Percentiles rank a stretch among this genome's conserved stretches.
phyloP scores from a whole-genome alignment of 2,113 vertebrate species.

The Tetraodon nigroviridis region DNA sequence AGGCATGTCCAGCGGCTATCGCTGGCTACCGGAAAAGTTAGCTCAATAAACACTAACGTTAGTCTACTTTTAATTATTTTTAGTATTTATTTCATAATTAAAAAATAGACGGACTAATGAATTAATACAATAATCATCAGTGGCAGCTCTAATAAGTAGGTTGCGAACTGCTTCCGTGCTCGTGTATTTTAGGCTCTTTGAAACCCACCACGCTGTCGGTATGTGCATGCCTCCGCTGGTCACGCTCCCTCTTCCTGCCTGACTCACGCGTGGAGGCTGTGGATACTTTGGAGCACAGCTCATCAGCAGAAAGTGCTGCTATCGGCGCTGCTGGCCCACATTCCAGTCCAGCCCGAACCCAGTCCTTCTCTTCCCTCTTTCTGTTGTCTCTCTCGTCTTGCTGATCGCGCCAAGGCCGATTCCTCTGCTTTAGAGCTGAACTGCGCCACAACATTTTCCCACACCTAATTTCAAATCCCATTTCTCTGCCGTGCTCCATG shows the following conservation, averaged over 20 bases:
- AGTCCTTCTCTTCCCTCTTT: conserved; percentile 31
- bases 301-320: conserved; percentile 27
- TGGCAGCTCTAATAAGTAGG: too few species aligned
- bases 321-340: conserved; percentile 44
- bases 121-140: too few species aligned
- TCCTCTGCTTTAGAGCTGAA: conserved; percentile 16
- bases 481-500: conserved; percentile 38
- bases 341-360: conserved; percentile 60
- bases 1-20: too few species aligned
- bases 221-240: conserved; percentile 17
- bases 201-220: conserved; percentile 33
- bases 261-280: conserved; percentile 20
- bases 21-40: too few species aligned
- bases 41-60: too few species aligned
- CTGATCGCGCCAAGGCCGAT: conserved; percentile 39
- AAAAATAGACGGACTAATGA: too few species aligned
- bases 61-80: too few species aligned
- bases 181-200: background rate
- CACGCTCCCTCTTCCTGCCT: conserved; percentile 9
- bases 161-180: too few species aligned
- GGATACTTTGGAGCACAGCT: conserved; percentile 12
- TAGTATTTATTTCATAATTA: too few species aligned
- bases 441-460: conserved; percentile 23
- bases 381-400: conserved; percentile 30
- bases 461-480: conserved; percentile 38